A percentile compares a stretch with the other conserved stretches of the same genome.
Evolutionary conservation across 1,140 invertebrate genomes (phyloP).

Genomic region (Atta texana): DNA sequence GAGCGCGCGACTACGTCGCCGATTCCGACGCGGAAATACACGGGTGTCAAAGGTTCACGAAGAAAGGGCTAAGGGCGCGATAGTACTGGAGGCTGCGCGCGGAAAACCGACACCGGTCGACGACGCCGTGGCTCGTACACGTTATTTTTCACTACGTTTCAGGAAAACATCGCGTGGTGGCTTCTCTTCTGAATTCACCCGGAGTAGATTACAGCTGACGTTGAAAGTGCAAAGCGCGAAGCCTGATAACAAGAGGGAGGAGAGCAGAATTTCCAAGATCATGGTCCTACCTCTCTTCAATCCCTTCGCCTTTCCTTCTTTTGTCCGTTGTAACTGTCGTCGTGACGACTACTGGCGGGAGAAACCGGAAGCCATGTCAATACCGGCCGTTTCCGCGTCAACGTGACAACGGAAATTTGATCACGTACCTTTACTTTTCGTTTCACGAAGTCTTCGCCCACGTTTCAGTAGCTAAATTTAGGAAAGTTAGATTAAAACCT

Average conservation of each 20-base stretch:
- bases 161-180: neutral
- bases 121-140: neutral
- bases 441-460: neutral
- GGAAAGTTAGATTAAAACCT: neutral
- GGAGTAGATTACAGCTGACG: constrained; percentile 45
- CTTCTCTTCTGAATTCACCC: constrained; percentile 51
- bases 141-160: constrained; percentile 7
- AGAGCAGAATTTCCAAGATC: constrained; percentile 38
- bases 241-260: constrained; percentile 36
- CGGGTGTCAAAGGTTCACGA: constrained; percentile 41
- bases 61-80: constrained; percentile 33
- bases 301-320: neutral
- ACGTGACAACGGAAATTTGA: constrained; percentile 43
- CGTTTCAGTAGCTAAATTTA: neutral
- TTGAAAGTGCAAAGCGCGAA: constrained; percentile 51
- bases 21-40: constrained; percentile 37
- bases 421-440: constrained; percentile 14
- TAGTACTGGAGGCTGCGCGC: neutral
- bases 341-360: constrained; percentile 22
- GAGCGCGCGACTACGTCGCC: neutral
- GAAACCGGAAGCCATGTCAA: constrained; percentile 36
- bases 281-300: neutral
- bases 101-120: constrained; percentile 31
- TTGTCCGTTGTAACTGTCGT: constrained; percentile 47
- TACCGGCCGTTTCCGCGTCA: constrained; percentile 39